Base-by-base conservation (phyloP, 2,797 vertebrate species). In the Jordanella pulchra region DNA sequence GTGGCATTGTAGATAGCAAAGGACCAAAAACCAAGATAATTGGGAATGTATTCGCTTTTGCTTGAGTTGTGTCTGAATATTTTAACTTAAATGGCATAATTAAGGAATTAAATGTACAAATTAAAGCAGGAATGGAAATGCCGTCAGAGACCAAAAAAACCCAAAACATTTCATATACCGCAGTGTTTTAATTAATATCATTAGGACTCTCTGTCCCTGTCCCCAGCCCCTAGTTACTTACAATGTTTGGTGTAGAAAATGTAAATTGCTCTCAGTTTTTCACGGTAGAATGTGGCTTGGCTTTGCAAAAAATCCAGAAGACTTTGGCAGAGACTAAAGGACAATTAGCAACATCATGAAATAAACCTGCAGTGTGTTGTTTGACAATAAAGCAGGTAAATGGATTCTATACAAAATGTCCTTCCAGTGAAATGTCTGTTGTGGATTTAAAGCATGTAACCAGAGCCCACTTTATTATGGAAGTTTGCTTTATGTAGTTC, bases 301-400 rank as follows among this genome's bases (percentile, higher is more conserved):
- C n/a, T 69, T 69, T 77, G 83, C n/a, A 81, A 88, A 87, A 84
- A 86, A 78, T 70, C 77, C 73, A 76, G 75, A 68, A 68, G 71
- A 51, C 42, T 73, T 80, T 84, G 78, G 82, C 83, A 72, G 81
- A 71, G 50, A 72, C 78, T 71, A 82, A 82, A 86, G 48, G 72
- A 47, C 85, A 87, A 78, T 89, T 85, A 85, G 53, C 45, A 74
- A 28, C 69, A 60, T 69, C 69, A 85, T 88, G 77, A 88, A 87
- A 86, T 76, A 86, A 89, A 89, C 74, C 81, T 86, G 80, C n/a
- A 66, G 72, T 64, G 63, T 82, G 61, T 63, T 85, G 84, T 85
- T 88, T 90, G 84, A 89, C 86, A 84, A 66, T 78, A n/a, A 35
- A 15, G 32, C 67, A 72, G 80, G 81, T 79, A 74, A 79, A 79